These are phyloP conservation scores for Otocyon megalotis DNA, from an alignment of 2,113 vertebrate genomes.

Conservation along the genomic window DNA sequence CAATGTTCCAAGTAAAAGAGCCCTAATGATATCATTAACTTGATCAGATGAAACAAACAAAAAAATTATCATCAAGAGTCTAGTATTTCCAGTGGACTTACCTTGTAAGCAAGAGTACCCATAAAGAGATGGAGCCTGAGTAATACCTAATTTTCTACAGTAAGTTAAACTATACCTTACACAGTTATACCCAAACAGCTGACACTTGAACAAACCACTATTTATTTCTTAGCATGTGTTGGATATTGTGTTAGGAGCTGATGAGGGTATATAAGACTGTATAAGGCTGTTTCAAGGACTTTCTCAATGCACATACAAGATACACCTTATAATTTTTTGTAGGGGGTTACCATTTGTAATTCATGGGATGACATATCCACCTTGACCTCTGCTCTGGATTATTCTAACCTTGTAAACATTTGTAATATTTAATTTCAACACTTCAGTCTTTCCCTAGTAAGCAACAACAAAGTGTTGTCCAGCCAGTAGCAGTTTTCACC, in stretches of 20 bases:
- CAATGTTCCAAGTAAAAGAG: background rate
- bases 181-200: background rate
- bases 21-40: background rate
- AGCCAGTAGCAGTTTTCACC: background rate
- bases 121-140: background rate
- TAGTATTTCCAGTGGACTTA: background rate
- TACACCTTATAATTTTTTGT: background rate
- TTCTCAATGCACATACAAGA: background rate
- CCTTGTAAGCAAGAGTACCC: background rate
- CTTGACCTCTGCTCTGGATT: background rate
- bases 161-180: background rate
- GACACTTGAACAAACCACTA: background rate
- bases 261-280: background rate
- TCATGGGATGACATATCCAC: background rate
- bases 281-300: background rate
- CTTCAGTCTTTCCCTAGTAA: background rate
- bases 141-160: background rate
- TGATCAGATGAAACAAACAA: background rate
- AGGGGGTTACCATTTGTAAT: background rate
- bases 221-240: background rate
- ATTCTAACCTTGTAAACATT: background rate
- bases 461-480: background rate
- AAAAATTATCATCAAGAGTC: background rate
- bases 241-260: background rate
- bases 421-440: conserved; percentile 18